phyloP scores from a whole-genome alignment of 2,888 invertebrate species.

The Pilophorus perplexus region DNA sequence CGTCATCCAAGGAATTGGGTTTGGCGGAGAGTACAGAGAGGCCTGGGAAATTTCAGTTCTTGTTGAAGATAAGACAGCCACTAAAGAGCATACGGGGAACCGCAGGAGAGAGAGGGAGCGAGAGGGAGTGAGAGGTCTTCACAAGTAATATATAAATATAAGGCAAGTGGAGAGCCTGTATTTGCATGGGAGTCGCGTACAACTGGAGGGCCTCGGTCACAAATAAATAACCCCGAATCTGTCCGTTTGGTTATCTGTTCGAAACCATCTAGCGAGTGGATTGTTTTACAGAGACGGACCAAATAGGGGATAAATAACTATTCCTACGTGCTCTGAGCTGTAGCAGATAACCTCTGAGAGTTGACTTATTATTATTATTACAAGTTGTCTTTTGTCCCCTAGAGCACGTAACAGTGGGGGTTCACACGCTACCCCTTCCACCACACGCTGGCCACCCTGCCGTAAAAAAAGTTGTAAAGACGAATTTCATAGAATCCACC shows the following conservation, averaged over 20 bases:
- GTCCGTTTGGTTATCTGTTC: constrained; percentile 41
- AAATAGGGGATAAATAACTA: constrained; percentile 42
- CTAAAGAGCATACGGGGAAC: constrained; percentile 24
- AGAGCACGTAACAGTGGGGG: constrained; percentile 37
- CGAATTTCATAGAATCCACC: constrained; percentile 33
- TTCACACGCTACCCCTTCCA: constrained; percentile 39
- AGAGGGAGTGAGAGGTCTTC: constrained; percentile 11
- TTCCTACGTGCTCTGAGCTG: constrained; percentile 36
- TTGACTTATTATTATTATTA: constrained; percentile 40
- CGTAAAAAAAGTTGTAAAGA: constrained; percentile 39
- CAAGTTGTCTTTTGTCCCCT: constrained; percentile 39
- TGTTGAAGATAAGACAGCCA: constrained; percentile 18
- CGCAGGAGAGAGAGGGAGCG: constrained; percentile 2
- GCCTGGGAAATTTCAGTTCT: constrained; percentile 18
- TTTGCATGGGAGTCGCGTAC: constrained; percentile 45
- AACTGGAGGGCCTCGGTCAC: constrained; percentile 40
- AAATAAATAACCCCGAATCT: constrained; percentile 44
- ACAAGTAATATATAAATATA: constrained; percentile 42
- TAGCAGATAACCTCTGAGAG: constrained; percentile 38
- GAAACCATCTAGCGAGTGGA: constrained; percentile 42
- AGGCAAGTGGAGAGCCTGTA: constrained; percentile 36
- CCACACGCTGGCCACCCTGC: neutral
- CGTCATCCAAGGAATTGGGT: no score
- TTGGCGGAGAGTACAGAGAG: no score
- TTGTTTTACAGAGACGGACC: constrained; percentile 44